A percentile compares a stretch with the other conserved stretches of the same genome.
phyloP scores from a whole-genome alignment of 2,797 vertebrate genomes.

The Lemur catta region DNA sequence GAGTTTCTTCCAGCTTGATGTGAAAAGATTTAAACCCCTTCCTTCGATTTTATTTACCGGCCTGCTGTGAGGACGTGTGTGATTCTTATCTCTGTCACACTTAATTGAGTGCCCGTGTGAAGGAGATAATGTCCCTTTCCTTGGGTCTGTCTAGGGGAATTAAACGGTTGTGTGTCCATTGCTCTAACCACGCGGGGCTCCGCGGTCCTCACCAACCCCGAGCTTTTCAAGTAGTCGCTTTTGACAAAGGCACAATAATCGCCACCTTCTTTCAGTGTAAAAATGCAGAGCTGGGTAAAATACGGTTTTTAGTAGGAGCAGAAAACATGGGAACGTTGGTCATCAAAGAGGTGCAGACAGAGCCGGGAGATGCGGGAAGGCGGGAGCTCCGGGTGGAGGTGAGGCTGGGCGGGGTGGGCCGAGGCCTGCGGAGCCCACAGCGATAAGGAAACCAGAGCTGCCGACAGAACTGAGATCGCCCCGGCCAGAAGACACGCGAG shows the following conservation, averaged over 20 bases:
- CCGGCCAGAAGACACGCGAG: background rate
- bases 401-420: background rate
- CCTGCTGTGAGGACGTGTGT: background rate
- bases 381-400: background rate
- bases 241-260: background rate
- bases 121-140: background rate
- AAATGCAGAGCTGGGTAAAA: background rate
- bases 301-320: background rate
- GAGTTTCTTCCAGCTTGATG: background rate
- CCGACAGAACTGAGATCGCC: background rate
- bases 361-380: accelerated
- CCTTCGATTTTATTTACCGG: background rate
- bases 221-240: background rate
- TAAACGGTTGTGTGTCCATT: background rate
- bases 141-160: background rate
- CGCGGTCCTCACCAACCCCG: background rate
- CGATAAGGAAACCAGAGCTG: background rate
- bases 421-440: background rate
- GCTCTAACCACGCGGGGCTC: background rate
- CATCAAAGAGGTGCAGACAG: background rate
- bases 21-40: background rate
- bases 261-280: background rate
- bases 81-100: background rate
- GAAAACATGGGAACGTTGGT: background rate
- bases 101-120: background rate